A percentile compares a stretch with the other conserved stretches of the same genome.
These are phyloP conservation scores for Zosterops lateralis DNA, from an alignment of 2,113 vertebrate species.

Conservation along the genomic window DNA sequence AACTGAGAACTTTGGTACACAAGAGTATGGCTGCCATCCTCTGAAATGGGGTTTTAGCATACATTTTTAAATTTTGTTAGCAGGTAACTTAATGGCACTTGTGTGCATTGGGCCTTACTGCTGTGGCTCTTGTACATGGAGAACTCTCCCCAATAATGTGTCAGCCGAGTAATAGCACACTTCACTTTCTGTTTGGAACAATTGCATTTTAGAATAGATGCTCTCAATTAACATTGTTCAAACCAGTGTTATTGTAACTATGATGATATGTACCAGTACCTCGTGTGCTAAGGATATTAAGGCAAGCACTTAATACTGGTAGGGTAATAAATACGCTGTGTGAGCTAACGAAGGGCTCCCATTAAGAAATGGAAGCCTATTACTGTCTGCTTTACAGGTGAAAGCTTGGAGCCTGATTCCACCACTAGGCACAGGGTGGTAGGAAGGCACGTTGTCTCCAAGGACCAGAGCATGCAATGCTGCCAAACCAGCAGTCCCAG, in stretches of 20 bases:
- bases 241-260: not conserved
- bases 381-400: conserved; percentile 35
- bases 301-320: conserved; percentile 49
- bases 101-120: not conserved
- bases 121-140: not conserved
- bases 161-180: not conserved
- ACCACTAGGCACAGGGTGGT: not conserved
- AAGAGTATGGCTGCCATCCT: not conserved
- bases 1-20: conserved; percentile 5
- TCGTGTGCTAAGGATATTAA: conserved; percentile 36
- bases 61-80: conserved; percentile 2
- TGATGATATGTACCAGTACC: conserved; percentile 21
- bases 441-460: not conserved
- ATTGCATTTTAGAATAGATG: conserved; percentile 45
- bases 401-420: conserved; percentile 54
- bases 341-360: conserved; percentile 56
- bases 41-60: conserved; percentile 6
- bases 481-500: not conserved
- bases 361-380: conserved; percentile 48
- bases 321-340: not conserved
- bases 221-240: conserved; percentile 43
- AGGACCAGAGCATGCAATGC: not conserved
- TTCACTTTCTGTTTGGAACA: not conserved
- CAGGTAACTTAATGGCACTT: not conserved
- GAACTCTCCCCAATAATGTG: not conserved